phyloP scores from a whole-genome alignment of 2,113 vertebrate genomes.

The Eubucco bourcierii region DNA sequence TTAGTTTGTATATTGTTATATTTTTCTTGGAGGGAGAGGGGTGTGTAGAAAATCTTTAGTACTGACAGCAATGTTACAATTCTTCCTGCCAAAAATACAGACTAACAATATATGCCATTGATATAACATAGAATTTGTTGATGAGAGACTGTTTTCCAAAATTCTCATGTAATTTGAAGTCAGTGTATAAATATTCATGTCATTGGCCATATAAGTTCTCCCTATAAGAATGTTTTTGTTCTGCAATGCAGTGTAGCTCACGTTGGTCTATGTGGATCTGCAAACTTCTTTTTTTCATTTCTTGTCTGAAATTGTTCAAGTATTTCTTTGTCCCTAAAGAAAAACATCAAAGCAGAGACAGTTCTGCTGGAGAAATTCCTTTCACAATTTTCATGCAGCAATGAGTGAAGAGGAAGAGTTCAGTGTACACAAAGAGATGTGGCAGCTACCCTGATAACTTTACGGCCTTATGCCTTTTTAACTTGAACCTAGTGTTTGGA shows the following conservation, averaged over 20 bases:
- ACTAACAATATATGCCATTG: neutral
- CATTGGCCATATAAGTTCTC: neutral
- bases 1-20: neutral
- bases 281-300: neutral
- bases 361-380: constrained; percentile 31
- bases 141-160: neutral
- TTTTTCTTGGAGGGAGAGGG: neutral
- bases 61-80: neutral
- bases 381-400: constrained; percentile 18
- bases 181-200: neutral
- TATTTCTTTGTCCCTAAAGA: constrained; percentile 36
- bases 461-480: constrained; percentile 6
- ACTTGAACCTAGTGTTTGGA: constrained; percentile 14
- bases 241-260: neutral
- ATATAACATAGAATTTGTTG: neutral
- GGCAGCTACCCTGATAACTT: constrained; percentile 15
- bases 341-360: constrained; percentile 34
- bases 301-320: constrained; percentile 17
- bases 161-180: neutral
- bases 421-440: constrained; percentile 16
- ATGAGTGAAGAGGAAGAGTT: neutral
- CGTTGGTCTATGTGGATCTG: neutral
- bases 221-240: neutral
- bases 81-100: neutral
- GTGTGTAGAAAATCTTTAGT: neutral